These are phyloP conservation scores for Erpetoichthys calabaricus DNA, from an alignment of 2,797 vertebrate species.

Conservation along the genomic window DNA sequence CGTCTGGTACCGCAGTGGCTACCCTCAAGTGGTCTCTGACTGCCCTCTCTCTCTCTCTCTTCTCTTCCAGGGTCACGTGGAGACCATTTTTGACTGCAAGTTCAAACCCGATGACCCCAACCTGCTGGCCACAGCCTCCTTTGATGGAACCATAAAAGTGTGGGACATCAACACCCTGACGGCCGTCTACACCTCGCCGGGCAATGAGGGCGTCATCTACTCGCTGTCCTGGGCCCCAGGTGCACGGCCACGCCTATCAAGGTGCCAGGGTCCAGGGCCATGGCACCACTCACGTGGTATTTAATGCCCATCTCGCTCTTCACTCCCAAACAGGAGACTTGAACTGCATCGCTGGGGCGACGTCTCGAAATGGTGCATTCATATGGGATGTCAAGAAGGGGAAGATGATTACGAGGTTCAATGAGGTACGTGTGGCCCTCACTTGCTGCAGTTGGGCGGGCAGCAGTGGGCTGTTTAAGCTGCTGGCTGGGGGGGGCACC, in stretches of 20 bases:
- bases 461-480: not conserved
- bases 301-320: not conserved
- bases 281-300: not conserved
- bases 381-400: slow-evolving; percentile 90
- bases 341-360: slow-evolving; percentile 88
- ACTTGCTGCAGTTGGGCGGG: too few species aligned
- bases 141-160: slow-evolving; percentile 95
- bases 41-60: not conserved
- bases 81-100: slow-evolving; percentile 98
- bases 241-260: slow-evolving; percentile 23
- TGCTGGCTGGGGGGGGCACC: slow-evolving; percentile 12
- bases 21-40: too few species aligned
- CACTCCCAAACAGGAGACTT: slow-evolving; percentile 59
- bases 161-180: slow-evolving; percentile 94
- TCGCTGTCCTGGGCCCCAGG: slow-evolving; percentile 97
- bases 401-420: slow-evolving; percentile 86
- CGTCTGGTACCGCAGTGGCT: not conserved
- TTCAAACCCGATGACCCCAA: slow-evolving; percentile 92
- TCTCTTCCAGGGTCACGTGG: slow-evolving; percentile 74
- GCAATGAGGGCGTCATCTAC: slow-evolving; percentile 94
- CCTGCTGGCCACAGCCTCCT: slow-evolving; percentile 88
- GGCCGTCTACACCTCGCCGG: slow-evolving; percentile 84
- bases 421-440: slow-evolving; percentile 53
- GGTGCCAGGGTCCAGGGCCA: not conserved
- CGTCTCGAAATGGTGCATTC: slow-evolving; percentile 83